phyloP scores from a whole-genome alignment of 1,140 invertebrate species.

The Stenopsyche tienmushanensis region DNA sequence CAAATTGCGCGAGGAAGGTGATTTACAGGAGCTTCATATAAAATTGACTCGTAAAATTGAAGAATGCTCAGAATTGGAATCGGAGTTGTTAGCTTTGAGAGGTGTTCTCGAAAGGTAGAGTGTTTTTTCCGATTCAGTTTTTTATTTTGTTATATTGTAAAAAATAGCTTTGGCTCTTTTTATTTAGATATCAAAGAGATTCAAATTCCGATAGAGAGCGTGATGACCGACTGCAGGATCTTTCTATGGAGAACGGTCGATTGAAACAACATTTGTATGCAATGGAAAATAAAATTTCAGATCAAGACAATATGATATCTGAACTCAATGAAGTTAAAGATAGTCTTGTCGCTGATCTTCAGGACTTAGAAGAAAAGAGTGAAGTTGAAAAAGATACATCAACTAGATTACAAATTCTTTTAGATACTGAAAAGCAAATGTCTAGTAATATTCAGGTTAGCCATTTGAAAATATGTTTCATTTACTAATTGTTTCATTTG shows the following conservation, averaged over 20 bases:
- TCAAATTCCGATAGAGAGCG: slow-evolving; percentile 26
- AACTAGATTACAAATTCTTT: slow-evolving; percentile 47
- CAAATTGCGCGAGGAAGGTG: slow-evolving; percentile 37
- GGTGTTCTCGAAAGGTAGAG: slow-evolving; percentile 47
- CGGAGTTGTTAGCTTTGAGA: slow-evolving; percentile 46
- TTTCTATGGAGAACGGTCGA: slow-evolving; percentile 47
- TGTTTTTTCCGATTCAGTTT: slow-evolving; percentile 1
- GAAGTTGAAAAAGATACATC: slow-evolving; percentile 49
- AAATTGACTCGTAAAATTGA: slow-evolving; percentile 44
- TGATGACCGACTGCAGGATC: slow-evolving; percentile 42
- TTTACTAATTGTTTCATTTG: slow-evolving; percentile 6
- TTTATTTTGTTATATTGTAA: slow-evolving; percentile 1
- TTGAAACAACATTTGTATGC: slow-evolving; percentile 47
- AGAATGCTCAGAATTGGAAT: slow-evolving; percentile 47
- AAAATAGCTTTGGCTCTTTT: neutral
- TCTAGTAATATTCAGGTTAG: slow-evolving; percentile 49
- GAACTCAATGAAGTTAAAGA: slow-evolving; percentile 52
- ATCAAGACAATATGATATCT: slow-evolving; percentile 52
- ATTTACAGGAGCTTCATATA: slow-evolving; percentile 31
- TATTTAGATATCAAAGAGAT: slow-evolving; percentile 26
- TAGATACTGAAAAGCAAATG: slow-evolving; percentile 50
- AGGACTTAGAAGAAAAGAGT: slow-evolving; percentile 45
- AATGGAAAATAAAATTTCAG: slow-evolving; percentile 46
- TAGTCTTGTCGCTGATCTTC: slow-evolving; percentile 45
- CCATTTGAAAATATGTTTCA: slow-evolving; percentile 4